phyloP scores from a whole-genome alignment of 2,113 vertebrate genomes.

The Equus quagga region DNA sequence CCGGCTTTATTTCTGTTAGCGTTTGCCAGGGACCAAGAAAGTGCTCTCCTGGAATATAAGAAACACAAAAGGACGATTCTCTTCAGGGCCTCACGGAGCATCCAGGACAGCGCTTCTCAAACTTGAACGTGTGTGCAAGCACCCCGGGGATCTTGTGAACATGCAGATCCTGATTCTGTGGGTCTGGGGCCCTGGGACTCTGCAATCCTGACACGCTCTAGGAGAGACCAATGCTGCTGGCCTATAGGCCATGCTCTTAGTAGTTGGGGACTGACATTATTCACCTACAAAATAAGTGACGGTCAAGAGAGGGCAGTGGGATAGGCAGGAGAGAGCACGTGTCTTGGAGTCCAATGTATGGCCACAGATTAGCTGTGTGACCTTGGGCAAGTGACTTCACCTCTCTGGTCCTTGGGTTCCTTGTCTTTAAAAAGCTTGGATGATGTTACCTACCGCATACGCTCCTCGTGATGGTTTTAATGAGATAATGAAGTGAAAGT shows the following conservation, averaged over 20 bases:
- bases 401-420: background rate
- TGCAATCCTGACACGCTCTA: too few species aligned
- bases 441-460: background rate
- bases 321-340: background rate
- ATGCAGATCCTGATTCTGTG: too few species aligned
- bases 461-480: background rate
- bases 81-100: background rate
- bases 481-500: background rate
- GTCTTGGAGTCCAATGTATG: background rate
- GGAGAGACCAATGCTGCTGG: fast-evolving
- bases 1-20: background rate
- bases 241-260: background rate
- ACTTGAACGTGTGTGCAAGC: fast-evolving
- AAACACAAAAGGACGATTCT: background rate
- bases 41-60: background rate
- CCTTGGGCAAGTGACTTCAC: background rate
- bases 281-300: background rate
- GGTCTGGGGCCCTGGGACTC: too few species aligned
- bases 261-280: background rate
- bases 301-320: background rate
- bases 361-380: background rate
- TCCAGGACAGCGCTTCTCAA: fast-evolving
- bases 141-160: background rate
- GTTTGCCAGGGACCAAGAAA: background rate
- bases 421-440: background rate